Percentiles rank a stretch among this genome's conserved stretches.
Conservation (phyloP, 2,888 invertebrate species). For the Apeira syringaria region DNA sequence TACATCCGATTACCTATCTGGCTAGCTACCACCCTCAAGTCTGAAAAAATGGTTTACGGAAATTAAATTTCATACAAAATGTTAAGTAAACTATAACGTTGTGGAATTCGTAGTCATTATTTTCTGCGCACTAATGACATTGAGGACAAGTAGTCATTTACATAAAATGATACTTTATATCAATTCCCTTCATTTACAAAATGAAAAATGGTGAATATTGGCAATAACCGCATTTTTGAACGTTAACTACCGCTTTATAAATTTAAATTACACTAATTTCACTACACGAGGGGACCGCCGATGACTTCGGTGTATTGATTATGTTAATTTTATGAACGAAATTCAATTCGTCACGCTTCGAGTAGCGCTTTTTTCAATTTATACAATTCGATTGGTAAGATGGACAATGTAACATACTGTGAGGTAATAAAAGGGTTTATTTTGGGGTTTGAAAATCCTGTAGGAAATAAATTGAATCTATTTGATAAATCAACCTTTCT, state of each 20-base stretch:
- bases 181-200: slow-evolving; percentile 67
- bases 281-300: slow-evolving; percentile 55
- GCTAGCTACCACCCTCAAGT: too few relatives aligned
- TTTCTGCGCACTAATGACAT: too few relatives aligned
- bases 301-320: slow-evolving; percentile 71
- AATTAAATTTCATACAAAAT: too few relatives aligned
- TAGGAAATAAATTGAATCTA: too few relatives aligned
- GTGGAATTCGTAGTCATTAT: too few relatives aligned
- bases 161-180: slow-evolving; percentile 79
- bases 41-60: too few relatives aligned
- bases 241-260: slow-evolving; percentile 6
- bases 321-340: slow-evolving; percentile 79
- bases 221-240: slow-evolving; percentile 53
- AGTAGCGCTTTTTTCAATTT: slow-evolving; percentile 42
- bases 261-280: slow-evolving; percentile 5
- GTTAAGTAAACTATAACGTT: too few relatives aligned
- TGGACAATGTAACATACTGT: slow-evolving; percentile 50
- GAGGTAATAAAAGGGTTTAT: slow-evolving; percentile 49
- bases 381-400: slow-evolving; percentile 42
- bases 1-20: too few relatives aligned
- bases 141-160: slow-evolving; percentile 52
- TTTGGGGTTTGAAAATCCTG: background rate
- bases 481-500: too few relatives aligned
- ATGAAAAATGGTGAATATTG: slow-evolving; percentile 62
- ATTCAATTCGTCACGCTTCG: slow-evolving; percentile 65